Base-by-base conservation (phyloP, 1,140 invertebrate species). In the Zaprionus davidi region DNA sequence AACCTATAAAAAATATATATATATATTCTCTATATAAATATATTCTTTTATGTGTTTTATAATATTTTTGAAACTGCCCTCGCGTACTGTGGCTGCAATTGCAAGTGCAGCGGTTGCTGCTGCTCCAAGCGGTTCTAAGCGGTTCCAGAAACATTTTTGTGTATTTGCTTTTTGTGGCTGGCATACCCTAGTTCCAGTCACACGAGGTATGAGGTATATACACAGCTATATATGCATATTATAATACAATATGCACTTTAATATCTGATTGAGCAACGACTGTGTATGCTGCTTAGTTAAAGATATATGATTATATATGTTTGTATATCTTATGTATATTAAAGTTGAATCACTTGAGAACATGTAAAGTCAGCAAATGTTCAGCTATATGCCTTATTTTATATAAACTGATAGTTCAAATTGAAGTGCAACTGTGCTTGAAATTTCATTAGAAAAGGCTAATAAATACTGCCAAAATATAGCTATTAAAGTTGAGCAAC, bases 81-180 rank as follows among this genome's bases (percentile, higher is more conserved):
- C 51, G 66, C 53, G n/a, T 5, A 5, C n/a, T 58, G 53, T 24
- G 24, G 15, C 20, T 17, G 51, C 38, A n/a, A 12, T 4, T 15
- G 65, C 64, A 79, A 79, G 75, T 66, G 36, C 63, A 73, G 72
- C 60, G 71, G 73, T 75, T 77, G 66, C 26, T 22, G 24, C 36
- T 28, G 34, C 38, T 64, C 36, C 26, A 51, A 79, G 57, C 81
- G 73, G 73, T 81, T 84, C 34, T 49, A 76, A 80, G 77, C 73
- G 81, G 78, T 85, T 85, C 59, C 26, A 51, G 20, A 9, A 17
- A 46, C 64, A 49, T 56, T 64, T n/a, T 57, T 26, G 69, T 57
- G 28, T 57, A 28, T 51, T 20, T 53, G 3, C n/a, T 24, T 71
- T 38, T 46, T 71, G 51, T 20, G 51, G 68, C 28, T 63, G 17